Evolutionary conservation across 2,797 vertebrate genomes (phyloP), one percentile per base, ranked within the genome.

Genomic region (Eleutherodactylus coqui): DNA sequence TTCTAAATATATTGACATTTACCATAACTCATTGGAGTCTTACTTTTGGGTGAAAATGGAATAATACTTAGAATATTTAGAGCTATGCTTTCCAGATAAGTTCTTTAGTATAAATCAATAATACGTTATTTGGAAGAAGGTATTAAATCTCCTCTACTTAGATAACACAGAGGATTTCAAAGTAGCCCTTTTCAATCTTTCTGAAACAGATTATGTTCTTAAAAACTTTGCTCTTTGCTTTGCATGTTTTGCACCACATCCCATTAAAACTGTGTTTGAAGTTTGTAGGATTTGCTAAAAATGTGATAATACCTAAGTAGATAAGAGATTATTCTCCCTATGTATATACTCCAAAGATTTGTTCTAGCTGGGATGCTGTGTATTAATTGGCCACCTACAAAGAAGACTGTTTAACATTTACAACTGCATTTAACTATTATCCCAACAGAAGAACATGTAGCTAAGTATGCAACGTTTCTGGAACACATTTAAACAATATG

Each of bases 321-420:
- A 95, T 95, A 95, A 95, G 94, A 95, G 95, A 94, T 95, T 95
- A 94, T 94, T 94, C 91, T 90, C 91, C 94, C 94, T 93, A 93
- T 92, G 90, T 95, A 93, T 94, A 94, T 93, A 94, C 90, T 92
- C 90, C 91, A 92, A 91, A 92, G 94, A 94, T 94, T 95, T 94
- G 91, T 93, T 94, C 90, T 92, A 94, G 91, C 91, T 92, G 91
- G 91, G 92, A 92, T 93, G 90, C 90, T 91, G 92, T 88, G 90
- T 92, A 94, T 94, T 95, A 95, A 95, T 95, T 94, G 95, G 95
- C 95, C 95, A 95, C 95, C 95, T 95, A 95, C 95, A 91, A 92
- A 93, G 94, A 94, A 75, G 91, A 91, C 88, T 93, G 91, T 94
- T 94, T 93, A 94, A 93, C 94, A 93, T 94, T 93, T 93, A 91